These are phyloP conservation scores for Vulpes lagopus DNA, from an alignment of 2,113 vertebrate genomes.

Conservation along the genomic window DNA sequence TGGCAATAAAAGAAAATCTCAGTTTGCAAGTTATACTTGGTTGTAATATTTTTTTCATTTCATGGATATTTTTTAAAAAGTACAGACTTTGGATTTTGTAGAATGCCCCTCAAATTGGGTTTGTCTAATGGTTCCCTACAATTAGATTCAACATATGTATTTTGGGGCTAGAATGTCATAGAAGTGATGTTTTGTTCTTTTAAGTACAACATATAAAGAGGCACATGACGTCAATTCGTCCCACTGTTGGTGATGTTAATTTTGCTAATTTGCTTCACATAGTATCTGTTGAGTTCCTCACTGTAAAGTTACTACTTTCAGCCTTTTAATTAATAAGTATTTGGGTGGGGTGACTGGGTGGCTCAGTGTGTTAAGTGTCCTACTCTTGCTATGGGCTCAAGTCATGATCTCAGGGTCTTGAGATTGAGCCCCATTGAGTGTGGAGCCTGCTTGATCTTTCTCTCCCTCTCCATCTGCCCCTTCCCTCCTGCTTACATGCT, in stretches of 20 bases:
- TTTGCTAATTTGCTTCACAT: not conserved
- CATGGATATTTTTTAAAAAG: not conserved
- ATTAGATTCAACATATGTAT: not conserved
- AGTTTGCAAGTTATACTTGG: not conserved
- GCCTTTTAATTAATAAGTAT: not conserved
- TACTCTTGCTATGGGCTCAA: not conserved
- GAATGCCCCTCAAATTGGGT: not conserved
- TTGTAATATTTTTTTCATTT: not conserved
- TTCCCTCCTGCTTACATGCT: not conserved
- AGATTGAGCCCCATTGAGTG: not conserved
- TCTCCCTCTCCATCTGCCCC: not conserved
- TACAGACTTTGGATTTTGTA: not conserved
- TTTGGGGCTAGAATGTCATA: not conserved
- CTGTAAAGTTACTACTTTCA: not conserved
- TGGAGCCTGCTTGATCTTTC: not conserved
- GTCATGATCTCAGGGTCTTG: not conserved
- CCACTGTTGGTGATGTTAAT: not conserved
- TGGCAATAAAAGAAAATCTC: constrained; percentile 17
- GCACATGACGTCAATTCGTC: not conserved
- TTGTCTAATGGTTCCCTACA: not conserved
- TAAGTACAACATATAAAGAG: not conserved
- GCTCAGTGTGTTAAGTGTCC: not conserved
- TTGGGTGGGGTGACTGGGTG: not conserved
- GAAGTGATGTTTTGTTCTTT: not conserved
- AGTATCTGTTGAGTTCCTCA: not conserved